phyloP scores from a whole-genome alignment of 92 coral and sea anemone species.

The Blastomussa wellsi region DNA sequence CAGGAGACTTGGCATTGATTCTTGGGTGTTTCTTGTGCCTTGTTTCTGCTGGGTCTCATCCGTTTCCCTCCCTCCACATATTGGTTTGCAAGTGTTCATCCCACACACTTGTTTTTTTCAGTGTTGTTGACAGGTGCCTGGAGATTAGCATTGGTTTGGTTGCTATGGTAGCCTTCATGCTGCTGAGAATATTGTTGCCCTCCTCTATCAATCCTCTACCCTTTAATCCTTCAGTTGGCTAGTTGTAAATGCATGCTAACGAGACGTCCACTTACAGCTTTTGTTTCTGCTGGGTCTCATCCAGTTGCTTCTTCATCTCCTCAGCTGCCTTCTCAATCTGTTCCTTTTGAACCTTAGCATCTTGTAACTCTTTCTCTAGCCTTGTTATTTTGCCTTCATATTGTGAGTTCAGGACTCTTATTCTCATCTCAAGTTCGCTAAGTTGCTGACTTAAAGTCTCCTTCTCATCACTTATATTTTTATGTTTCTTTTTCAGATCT shows the following conservation, averaged over 20 bases:
- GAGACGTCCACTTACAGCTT: constrained; percentile 33
- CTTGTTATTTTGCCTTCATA: constrained; percentile 78
- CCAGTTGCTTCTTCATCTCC: constrained; percentile 54
- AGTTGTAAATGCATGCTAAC: background rate
- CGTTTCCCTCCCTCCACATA: no score
- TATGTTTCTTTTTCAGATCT: constrained; percentile 70
- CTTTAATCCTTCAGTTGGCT: no score
- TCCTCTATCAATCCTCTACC: no score
- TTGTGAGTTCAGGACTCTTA: constrained; percentile 78
- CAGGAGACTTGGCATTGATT: no score
- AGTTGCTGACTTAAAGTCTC: constrained; percentile 58
- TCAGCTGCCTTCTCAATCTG: constrained; percentile 52
- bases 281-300: constrained; percentile 36
- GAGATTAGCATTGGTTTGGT: no score
- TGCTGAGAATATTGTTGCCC: no score
- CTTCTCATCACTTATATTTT: constrained; percentile 67
- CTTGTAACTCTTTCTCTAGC: constrained; percentile 86
- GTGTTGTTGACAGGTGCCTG: no score
- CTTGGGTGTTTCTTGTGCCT: no score
- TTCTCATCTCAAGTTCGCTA: constrained; percentile 81
- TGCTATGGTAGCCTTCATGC: no score
- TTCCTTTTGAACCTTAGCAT: constrained; percentile 57
- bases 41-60: no score
- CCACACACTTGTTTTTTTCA: no score
- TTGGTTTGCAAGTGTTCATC: no score